Evolutionary conservation across 37 sponge, comb jelly and placozoan species (phyloP).

Genomic region (Eunapius fragilis): DNA sequence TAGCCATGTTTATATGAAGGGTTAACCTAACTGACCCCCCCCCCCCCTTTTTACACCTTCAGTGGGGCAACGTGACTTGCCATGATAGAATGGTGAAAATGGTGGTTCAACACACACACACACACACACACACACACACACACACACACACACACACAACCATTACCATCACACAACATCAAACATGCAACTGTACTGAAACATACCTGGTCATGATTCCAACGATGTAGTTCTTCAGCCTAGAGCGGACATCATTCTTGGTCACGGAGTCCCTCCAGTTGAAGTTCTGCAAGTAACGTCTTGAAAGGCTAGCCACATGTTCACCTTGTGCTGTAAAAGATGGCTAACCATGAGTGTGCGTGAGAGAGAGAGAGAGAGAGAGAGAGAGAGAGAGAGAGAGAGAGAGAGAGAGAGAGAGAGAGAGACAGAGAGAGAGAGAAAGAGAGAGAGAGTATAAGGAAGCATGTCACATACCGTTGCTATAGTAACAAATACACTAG

Average conservation of each 20-base stretch:
- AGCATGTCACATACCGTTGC: not conserved
- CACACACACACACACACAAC: too few relatives aligned
- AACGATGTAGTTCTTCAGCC: constrained; percentile 42
- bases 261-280: constrained; percentile 47
- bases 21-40: too few relatives aligned
- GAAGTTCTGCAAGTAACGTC: constrained; percentile 56
- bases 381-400: too few relatives aligned
- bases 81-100: too few relatives aligned
- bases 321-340: constrained; percentile 63
- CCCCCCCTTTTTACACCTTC: too few relatives aligned
- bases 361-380: too few relatives aligned
- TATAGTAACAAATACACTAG: not conserved
- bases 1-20: too few relatives aligned
- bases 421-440: not conserved
- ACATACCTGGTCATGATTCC: constrained; percentile 57
- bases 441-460: not conserved
- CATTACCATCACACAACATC: too few relatives aligned
- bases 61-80: too few relatives aligned
- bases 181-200: not conserved
- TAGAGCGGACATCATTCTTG: constrained; percentile 62
- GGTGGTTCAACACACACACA: too few relatives aligned
- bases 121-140: too few relatives aligned
- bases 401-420: too few relatives aligned
- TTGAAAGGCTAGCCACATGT: constrained; percentile 52
- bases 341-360: constrained; percentile 27